These are phyloP conservation scores for Zaprionus kolodkinae DNA, from an alignment of 1,140 invertebrate genomes.

Conservation along the genomic window DNA sequence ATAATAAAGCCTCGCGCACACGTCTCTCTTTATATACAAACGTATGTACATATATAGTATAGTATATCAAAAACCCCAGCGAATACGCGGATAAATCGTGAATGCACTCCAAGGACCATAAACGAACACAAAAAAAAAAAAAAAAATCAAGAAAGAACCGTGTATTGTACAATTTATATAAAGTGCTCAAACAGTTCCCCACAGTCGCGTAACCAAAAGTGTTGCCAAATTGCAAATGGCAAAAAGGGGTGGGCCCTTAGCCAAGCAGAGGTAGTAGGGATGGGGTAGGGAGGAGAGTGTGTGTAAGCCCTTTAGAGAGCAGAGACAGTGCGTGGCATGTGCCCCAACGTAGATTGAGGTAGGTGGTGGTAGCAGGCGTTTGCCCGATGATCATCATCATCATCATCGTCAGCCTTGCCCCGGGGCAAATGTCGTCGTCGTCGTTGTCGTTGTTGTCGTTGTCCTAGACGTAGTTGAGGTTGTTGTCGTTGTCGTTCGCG, in stretches of 20 bases:
- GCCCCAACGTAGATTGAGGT: slow-evolving; percentile 27
- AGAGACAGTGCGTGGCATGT: slow-evolving; percentile 63
- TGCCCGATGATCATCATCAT: slow-evolving; percentile 31
- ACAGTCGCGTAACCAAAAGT: slow-evolving; percentile 74
- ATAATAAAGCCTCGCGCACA: slow-evolving; percentile 63
- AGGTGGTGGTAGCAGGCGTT: slow-evolving; percentile 1
- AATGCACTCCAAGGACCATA: slow-evolving; percentile 71
- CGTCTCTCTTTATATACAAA: background rate
- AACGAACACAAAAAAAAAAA: slow-evolving; percentile 30
- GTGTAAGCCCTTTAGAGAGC: background rate
- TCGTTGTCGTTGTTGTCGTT: slow-evolving; percentile 55
- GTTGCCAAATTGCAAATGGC: slow-evolving; percentile 77
- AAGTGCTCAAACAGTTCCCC: slow-evolving; percentile 67
- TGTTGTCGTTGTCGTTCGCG: slow-evolving; percentile 63
- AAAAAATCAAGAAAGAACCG: slow-evolving; percentile 11
- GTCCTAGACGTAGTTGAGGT: slow-evolving; percentile 40
- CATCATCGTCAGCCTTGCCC: slow-evolving; percentile 45
- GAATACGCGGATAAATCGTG: slow-evolving; percentile 56
- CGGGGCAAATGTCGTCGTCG: slow-evolving; percentile 48
- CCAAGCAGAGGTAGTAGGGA: background rate
- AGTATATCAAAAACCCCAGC: slow-evolving; percentile 65
- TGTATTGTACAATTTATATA: slow-evolving; percentile 81
- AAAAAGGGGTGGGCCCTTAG: slow-evolving; percentile 17
- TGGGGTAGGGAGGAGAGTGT: background rate
- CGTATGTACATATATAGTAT: background rate